Percentiles rank a stretch among this genome's conserved stretches.
These are phyloP conservation scores for Chouioia cunea DNA, from an alignment of 2,888 invertebrate genomes.

Conservation along the genomic window DNA sequence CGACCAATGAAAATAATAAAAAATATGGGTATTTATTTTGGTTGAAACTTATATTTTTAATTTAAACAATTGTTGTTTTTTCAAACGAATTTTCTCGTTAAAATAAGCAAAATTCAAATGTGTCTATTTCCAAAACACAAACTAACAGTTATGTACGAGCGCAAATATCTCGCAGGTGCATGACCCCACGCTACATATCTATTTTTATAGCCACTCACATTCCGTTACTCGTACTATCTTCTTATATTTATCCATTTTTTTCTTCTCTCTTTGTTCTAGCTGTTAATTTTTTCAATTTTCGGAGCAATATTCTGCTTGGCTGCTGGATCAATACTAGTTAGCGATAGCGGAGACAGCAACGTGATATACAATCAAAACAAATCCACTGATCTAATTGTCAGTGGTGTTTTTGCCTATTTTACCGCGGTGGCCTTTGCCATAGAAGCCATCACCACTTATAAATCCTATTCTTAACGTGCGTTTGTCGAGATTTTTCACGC, in stretches of 20 bases:
- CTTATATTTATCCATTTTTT: background rate
- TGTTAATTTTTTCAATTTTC: conserved; percentile 73
- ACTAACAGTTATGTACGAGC: conserved; percentile 7
- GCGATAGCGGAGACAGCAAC: conserved; percentile 57
- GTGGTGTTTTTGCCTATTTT: conserved; percentile 75
- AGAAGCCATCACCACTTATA: conserved; percentile 73
- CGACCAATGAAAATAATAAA: too few species aligned
- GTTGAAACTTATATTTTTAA: too few species aligned
- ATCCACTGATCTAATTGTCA: conserved; percentile 74
- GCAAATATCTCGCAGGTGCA: too few species aligned
- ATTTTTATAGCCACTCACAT: too few species aligned
- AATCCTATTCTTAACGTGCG: conserved; percentile 43
- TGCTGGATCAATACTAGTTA: conserved; percentile 70
- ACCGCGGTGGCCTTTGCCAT: conserved; percentile 74
- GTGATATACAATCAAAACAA: conserved; percentile 70
- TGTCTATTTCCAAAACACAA: too few species aligned
- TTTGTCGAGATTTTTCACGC: background rate
- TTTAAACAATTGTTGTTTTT: too few species aligned
- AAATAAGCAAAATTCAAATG: too few species aligned
- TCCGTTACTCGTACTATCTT: background rate
- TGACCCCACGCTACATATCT: too few species aligned
- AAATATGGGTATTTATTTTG: too few species aligned
- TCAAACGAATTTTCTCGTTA: too few species aligned
- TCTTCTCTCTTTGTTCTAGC: conserved; percentile 54
- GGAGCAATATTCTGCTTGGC: conserved; percentile 76